These are phyloP conservation scores for Leptinotarsa lineolata DNA, from an alignment of 1,140 invertebrate genomes.

Conservation along the genomic window DNA sequence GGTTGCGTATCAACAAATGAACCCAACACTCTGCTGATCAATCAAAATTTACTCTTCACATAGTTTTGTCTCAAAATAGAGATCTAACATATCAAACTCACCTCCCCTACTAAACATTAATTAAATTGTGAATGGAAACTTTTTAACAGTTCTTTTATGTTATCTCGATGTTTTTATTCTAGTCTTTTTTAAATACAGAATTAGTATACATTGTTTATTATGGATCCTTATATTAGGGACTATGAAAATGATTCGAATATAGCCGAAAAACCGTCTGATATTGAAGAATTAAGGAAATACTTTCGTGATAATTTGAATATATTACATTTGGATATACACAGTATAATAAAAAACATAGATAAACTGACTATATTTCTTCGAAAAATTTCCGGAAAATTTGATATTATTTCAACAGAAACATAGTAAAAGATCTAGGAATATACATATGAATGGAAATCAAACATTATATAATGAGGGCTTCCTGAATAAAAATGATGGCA, in stretches of 20 bases:
- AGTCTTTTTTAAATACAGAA: neutral
- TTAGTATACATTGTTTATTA: slow-evolving; percentile 13
- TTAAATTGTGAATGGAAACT: slow-evolving; percentile 6
- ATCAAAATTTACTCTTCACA: neutral
- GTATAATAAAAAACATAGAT: slow-evolving; percentile 13
- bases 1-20: neutral
- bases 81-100: neutral
- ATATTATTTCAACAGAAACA: slow-evolving; percentile 19
- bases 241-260: slow-evolving; percentile 1
- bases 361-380: slow-evolving; percentile 11
- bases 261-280: neutral
- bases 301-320: slow-evolving; percentile 10
- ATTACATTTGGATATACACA: slow-evolving; percentile 11
- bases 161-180: slow-evolving; percentile 16
- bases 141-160: neutral
- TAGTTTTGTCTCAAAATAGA: slow-evolving; percentile 7
- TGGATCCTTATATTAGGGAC: slow-evolving; percentile 18
- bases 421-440: slow-evolving; percentile 12
- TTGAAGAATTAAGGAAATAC: neutral
- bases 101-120: neutral
- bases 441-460: slow-evolving; percentile 8
- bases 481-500: slow-evolving; percentile 21
- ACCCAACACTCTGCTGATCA: neutral
- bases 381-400: slow-evolving; percentile 9
- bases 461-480: slow-evolving; percentile 19